Evolutionary conservation across 1,140 invertebrate species (phyloP).

Genomic region (Drosophila bifasciata): DNA sequence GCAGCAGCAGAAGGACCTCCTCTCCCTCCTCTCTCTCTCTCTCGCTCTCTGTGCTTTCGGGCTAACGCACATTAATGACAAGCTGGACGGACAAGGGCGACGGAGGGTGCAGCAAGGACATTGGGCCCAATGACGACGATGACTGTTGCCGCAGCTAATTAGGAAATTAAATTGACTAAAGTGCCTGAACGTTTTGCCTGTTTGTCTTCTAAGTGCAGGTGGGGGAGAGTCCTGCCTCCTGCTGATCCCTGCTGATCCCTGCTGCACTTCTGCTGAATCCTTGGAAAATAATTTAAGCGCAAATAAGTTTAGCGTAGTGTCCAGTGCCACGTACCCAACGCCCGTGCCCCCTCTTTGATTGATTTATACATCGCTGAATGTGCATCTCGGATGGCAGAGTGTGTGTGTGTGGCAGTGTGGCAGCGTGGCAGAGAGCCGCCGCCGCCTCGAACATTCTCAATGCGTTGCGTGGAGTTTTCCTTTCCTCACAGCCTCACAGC

Average conservation of each 20-base stretch:
- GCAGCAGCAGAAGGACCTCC: conserved; percentile 16
- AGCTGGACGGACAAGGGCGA: background rate
- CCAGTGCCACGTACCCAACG: conserved; percentile 1
- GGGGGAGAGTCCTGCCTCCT: background rate
- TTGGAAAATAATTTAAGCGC: conserved; percentile 59
- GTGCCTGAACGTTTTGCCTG: conserved; percentile 77
- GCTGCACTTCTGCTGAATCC: conserved; percentile 9
- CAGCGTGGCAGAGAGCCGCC: background rate
- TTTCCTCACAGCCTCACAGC: background rate
- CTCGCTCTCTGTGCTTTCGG: conserved; percentile 22
- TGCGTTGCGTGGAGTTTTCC: conserved; percentile 57
- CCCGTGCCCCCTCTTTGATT: conserved; percentile 23
- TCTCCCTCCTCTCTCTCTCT: conserved; percentile 1
- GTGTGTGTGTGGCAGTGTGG: too few relatives aligned
- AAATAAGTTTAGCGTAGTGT: conserved; percentile 58
- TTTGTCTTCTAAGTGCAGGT: conserved; percentile 34
- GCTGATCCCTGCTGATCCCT: background rate
- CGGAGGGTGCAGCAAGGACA: background rate
- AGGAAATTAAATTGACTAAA: conserved; percentile 83
- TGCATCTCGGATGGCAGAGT: too few relatives aligned
- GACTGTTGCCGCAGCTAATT: conserved; percentile 73
- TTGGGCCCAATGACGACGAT: conserved; percentile 26
- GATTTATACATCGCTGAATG: conserved; percentile 38
- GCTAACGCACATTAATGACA: conserved; percentile 42
- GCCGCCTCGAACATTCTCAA: conserved; percentile 26